Evolutionary conservation across 2,888 invertebrate genomes (phyloP), one percentile per base, ranked within the genome.

Genomic region (Gordius sp.): DNA sequence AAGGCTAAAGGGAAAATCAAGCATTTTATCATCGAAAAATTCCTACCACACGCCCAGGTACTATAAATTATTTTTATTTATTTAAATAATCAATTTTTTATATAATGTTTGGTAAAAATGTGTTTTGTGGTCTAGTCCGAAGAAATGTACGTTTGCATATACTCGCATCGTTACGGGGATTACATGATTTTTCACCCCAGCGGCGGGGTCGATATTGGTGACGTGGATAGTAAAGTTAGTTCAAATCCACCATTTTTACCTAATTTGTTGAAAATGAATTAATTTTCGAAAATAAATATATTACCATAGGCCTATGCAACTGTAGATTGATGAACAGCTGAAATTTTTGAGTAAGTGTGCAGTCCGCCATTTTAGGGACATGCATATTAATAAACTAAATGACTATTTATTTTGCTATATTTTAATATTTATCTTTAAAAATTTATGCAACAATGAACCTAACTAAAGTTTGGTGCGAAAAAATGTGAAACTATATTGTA

Each of bases 71-170:
- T 47, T n/a, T 33, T 33, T 33, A 33, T 33, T 33, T 33, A 13
- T 33, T 33, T n/a, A 33, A 33, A 33, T 13, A 33, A 33, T 33
- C n/a, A 33, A 33, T 33, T 33, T 33, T 8, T 33, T 33, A 33
- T 33, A 33, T 33, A 33, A 33, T 13, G 39, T 8, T 13, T 33
- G n/a, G 8, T 13, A 33, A 13, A n/a, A 33, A 33, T 33, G 39
- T 23, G n/a, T 47, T 47, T 59, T 58, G 57, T 62, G 66, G 63
- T 64, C 2, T 68, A 85, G 81, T 77, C 75, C 59, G 91, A 97
- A 66, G 97, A 99, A 73, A 80, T 81, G 67, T 97, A 99, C 71
- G 79, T 97, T 0, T 93, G 93, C 73, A 89, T 99, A 68, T 87
- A 86, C 69, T 89, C 89, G 0, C 82, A 86, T 62, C 78, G 93